Evolutionary conservation across 2,113 vertebrate species (phyloP).

Genomic region (Hystrix cristata): DNA sequence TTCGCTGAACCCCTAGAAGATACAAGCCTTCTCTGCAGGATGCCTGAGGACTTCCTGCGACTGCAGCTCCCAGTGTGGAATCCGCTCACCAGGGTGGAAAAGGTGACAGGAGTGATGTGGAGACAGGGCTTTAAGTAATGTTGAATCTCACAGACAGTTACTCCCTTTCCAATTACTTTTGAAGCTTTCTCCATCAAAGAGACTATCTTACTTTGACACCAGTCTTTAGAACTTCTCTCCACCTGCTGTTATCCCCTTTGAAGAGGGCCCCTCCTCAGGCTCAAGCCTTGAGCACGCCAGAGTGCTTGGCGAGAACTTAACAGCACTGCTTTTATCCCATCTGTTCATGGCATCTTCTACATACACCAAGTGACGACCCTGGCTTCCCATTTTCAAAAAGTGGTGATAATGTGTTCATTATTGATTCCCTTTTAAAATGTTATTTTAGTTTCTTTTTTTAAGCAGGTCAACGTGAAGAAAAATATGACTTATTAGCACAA

Average conservation of each 20-base stretch:
- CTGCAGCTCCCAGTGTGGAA: not conserved
- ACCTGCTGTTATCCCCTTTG: not conserved
- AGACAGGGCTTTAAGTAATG: not conserved
- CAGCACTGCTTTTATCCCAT: too few species aligned
- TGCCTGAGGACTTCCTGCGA: not conserved
- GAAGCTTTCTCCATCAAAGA: not conserved
- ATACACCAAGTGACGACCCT: not conserved
- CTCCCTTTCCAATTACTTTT: not conserved
- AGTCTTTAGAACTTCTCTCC: not conserved
- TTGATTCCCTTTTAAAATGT: constrained; percentile 11
- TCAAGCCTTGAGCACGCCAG: not conserved
- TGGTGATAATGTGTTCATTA: not conserved
- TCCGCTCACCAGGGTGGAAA: not conserved
- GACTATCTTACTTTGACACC: not conserved
- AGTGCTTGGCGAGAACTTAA: not conserved
- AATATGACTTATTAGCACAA: not conserved
- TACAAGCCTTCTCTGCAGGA: not conserved
- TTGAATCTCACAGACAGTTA: not conserved
- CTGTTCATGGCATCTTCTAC: not conserved
- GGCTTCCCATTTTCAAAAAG: not conserved
- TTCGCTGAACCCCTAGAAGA: not conserved
- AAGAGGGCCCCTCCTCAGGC: not conserved
- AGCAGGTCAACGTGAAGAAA: not conserved
- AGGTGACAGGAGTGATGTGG: not conserved
- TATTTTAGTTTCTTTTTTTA: not conserved